Conservation (phyloP, 30 jellyfish, hydroid and myxozoan genomes). For the Chironex yamaguchii region DNA sequence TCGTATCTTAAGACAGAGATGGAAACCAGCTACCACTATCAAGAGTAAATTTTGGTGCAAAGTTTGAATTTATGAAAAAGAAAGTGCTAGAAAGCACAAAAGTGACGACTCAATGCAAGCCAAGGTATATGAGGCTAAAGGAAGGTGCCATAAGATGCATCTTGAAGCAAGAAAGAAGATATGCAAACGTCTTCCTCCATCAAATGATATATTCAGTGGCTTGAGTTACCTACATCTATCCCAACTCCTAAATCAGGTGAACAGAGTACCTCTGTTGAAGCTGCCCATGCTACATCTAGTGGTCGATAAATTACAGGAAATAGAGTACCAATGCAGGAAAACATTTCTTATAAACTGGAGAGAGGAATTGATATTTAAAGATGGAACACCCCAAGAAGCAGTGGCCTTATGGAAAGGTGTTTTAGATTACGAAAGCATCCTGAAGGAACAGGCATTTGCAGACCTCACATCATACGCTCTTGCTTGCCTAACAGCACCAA, state of each 20-base stretch:
- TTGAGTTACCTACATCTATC: conserved; percentile 42
- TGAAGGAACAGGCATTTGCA: neutral
- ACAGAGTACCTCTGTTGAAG: conserved; percentile 37
- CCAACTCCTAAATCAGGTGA: conserved; percentile 5
- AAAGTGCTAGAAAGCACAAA: neutral
- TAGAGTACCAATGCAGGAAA: conserved; percentile 63
- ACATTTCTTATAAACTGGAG: conserved; percentile 50
- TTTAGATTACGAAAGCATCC: neutral
- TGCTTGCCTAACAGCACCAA: conserved; percentile 55
- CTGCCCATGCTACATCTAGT: conserved; percentile 50
- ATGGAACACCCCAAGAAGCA: conserved; percentile 31
- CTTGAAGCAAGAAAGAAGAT: conserved; percentile 66
- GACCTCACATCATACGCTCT: conserved; percentile 56
- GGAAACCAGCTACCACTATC: conserved; percentile 22
- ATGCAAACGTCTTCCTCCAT: conserved; percentile 52
- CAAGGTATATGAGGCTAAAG: conserved; percentile 39
- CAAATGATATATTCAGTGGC: conserved; percentile 37
- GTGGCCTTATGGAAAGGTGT: conserved; percentile 47
- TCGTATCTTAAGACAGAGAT: conserved; percentile 28
- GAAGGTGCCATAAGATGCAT: conserved; percentile 23
- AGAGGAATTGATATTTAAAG: conserved; percentile 51
- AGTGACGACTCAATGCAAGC: neutral
- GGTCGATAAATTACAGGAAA: conserved; percentile 9
- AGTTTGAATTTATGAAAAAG: conserved; percentile 27
- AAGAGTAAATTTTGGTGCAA: conserved; percentile 63